phyloP scores from a whole-genome alignment of 2,888 invertebrate species.

The Sepioteuthis lessoniana region DNA sequence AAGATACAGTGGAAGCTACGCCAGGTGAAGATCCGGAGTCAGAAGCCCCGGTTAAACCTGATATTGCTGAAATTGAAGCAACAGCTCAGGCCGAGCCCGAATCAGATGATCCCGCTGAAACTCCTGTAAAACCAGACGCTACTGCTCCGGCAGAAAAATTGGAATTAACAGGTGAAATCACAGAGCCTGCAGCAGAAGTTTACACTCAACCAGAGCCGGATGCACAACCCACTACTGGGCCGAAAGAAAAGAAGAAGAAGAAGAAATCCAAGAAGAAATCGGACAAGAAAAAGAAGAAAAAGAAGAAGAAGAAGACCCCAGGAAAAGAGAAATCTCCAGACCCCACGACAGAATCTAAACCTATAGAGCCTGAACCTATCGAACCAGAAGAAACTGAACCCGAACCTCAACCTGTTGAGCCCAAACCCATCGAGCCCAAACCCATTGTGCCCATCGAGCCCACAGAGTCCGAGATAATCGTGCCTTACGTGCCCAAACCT shows the following conservation, averaged over 20 bases:
- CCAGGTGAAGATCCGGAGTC: neutral
- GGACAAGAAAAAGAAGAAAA: neutral
- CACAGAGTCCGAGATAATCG: neutral
- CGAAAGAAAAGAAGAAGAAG: conserved; percentile 51
- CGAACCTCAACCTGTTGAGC: neutral
- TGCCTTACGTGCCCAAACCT: neutral
- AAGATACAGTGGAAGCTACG: neutral
- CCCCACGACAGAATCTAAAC: neutral
- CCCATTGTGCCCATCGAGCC: neutral
- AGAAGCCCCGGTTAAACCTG: neutral
- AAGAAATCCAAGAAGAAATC: neutral
- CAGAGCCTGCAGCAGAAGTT: neutral
- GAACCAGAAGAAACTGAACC: no score
- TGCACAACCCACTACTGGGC: conserved; percentile 55
- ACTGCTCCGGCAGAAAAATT: neutral
- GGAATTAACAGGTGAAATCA: neutral
- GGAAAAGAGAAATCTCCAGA: neutral
- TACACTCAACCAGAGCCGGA: conserved; percentile 43
- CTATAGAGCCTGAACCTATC: neutral
- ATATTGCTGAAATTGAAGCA: neutral
- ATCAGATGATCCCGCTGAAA: neutral
- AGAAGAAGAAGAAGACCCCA: conserved; percentile 25
- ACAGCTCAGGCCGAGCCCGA: neutral
- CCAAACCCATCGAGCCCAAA: neutral
- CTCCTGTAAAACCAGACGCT: neutral